Percentiles rank a stretch among this genome's conserved stretches.
Conservation (phyloP, 2,797 vertebrate genomes). For the Chaetodon trifasciatus region DNA sequence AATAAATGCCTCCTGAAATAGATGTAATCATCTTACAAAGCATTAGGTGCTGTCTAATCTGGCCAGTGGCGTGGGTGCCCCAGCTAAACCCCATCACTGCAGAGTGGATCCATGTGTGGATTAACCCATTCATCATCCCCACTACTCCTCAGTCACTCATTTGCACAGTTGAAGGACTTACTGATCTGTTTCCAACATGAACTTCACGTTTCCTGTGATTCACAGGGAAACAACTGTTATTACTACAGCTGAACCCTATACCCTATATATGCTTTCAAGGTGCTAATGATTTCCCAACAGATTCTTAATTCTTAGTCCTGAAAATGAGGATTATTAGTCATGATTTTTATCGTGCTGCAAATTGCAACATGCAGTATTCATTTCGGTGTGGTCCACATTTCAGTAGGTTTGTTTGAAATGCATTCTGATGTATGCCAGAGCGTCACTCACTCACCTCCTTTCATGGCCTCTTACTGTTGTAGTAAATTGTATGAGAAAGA, state of each 20-base stretch:
- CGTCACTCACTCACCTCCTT: background rate
- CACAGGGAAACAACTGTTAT: slow-evolving; percentile 5
- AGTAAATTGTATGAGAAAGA: background rate
- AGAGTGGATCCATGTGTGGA: slow-evolving; percentile 69
- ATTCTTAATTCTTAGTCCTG: background rate
- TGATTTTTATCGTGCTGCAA: background rate
- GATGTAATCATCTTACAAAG: slow-evolving; percentile 91
- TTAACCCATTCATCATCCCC: slow-evolving; percentile 75
- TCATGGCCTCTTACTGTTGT: background rate
- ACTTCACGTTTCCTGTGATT: slow-evolving; percentile 6
- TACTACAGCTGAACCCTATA: background rate
- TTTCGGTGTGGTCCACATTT: background rate
- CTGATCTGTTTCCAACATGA: slow-evolving; percentile 8
- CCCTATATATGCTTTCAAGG: slow-evolving; percentile 1
- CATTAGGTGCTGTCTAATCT: slow-evolving; percentile 92
- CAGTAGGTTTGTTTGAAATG: background rate
- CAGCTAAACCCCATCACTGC: slow-evolving; percentile 72
- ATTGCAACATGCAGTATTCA: background rate
- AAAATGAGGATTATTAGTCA: background rate
- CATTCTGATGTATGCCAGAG: background rate
- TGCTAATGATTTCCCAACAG: background rate
- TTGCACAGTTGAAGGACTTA: slow-evolving; percentile 38
- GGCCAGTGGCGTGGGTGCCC: slow-evolving; percentile 66
- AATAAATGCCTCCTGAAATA: slow-evolving; percentile 92
- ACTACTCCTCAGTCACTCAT: slow-evolving; percentile 47